These are phyloP conservation scores for Wasmannia auropunctata DNA, from an alignment of 1,140 invertebrate genomes.

Conservation along the genomic window DNA sequence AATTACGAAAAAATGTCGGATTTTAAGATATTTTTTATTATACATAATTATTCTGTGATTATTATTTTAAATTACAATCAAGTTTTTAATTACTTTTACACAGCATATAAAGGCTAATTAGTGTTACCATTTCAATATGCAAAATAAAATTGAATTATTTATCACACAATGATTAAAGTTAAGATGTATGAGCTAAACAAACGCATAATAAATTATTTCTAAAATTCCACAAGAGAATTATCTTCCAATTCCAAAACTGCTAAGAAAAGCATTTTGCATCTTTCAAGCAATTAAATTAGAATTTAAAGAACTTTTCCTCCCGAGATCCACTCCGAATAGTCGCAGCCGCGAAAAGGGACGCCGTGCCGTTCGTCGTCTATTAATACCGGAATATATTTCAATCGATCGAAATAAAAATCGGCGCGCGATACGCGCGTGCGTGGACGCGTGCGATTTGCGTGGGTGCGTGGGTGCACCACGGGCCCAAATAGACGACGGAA, in stretches of 20 bases:
- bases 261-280: not conserved
- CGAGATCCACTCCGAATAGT: not conserved
- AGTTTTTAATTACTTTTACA: not conserved
- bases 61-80: not conserved
- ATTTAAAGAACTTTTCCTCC: not conserved
- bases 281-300: not conserved
- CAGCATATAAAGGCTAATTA: not conserved
- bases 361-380: slow-evolving; percentile 62
- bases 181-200: not conserved
- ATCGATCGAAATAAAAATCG: slow-evolving; percentile 79
- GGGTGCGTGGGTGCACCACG: slow-evolving; percentile 34
- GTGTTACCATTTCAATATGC: not conserved
- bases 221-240: not conserved
- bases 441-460: slow-evolving; percentile 38
- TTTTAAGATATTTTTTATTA: not conserved
- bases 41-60: not conserved
- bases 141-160: not conserved
- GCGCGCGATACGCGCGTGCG: slow-evolving; percentile 51
- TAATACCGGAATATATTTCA: slow-evolving; percentile 75
- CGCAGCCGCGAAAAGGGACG: slow-evolving; percentile 6
- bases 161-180: not conserved
- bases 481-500: slow-evolving; percentile 54
- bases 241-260: not conserved
- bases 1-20: not conserved
- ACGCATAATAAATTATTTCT: not conserved